Conservation (phyloP, 2,888 invertebrate genomes). For the Rhimphoctona megacephalus region DNA sequence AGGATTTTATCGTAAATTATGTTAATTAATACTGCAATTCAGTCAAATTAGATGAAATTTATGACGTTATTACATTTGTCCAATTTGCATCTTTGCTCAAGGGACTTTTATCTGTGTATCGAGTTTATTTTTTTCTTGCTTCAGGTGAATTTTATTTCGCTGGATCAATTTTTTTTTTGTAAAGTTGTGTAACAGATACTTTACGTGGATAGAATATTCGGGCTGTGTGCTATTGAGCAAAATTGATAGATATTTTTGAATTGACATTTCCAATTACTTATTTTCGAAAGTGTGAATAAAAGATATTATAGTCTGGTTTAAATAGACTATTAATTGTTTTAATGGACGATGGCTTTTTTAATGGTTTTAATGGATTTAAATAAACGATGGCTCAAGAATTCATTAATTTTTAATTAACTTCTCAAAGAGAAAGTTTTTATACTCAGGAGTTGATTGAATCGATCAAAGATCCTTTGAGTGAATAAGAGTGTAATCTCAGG, state of each 20-base stretch:
- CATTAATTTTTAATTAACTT: constrained; percentile 1
- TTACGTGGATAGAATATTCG: neutral
- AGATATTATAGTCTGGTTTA: neutral
- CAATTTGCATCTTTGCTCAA: constrained; percentile 30
- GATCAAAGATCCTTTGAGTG: constrained; percentile 4
- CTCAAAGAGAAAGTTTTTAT: neutral
- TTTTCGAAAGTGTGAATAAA: neutral
- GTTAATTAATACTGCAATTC: constrained; percentile 28
- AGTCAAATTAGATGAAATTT: constrained; percentile 27
- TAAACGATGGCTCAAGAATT: neutral
- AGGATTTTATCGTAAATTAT: constrained; percentile 39
- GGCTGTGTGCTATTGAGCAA: neutral
- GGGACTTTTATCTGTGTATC: constrained; percentile 22
- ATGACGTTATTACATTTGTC: constrained; percentile 13
- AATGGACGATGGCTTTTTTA: too few species aligned
- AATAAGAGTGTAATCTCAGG: constrained; percentile 29
- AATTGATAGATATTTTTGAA: neutral
- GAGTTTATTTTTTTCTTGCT: constrained; percentile 7
- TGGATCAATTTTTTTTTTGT: neutral
- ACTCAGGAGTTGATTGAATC: neutral
- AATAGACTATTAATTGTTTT: neutral
- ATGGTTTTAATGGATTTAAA: too few species aligned
- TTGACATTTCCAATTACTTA: neutral
- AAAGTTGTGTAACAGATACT: neutral
- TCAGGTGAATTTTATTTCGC: neutral